Evolutionary conservation across 1,140 invertebrate species (phyloP), one percentile per base, ranked within the genome.

Genomic region (Geopemphigus sp.): DNA sequence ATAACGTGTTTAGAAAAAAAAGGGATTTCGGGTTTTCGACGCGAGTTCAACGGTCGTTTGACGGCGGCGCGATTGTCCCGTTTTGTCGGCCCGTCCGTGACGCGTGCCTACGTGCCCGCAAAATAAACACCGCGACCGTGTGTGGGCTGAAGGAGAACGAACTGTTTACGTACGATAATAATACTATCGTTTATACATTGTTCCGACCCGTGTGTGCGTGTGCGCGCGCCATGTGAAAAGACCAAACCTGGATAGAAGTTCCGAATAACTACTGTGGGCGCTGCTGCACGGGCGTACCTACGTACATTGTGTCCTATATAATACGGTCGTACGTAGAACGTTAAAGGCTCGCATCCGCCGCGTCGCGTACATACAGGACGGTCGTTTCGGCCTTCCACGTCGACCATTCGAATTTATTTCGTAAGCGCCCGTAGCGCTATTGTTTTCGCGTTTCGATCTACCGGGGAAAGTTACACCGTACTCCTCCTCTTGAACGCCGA

Each of bases 191-290:
- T 11, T 50, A 14, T 19, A 66, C 63, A 66, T 66, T 66, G 63
- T 66, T 66, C n/a, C 63, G n/a, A 63, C 61, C 26, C 12, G 26
- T 15, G 26, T 29, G 26, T 8, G 32, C 8, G 32, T 39, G 32
- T 39, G 32, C 8, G 32, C 8, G 8, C 14, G 12, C 14, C 5
- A 50, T 50, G 12, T 11, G 8, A 63, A 63, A 19, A 63, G 26
- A 63, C 61, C 61, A 17, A 63, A 63, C 8, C 61, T 26, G 61
- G 29, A 12, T 26, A 32, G 59, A 61, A 61, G 59, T 63, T 32
- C 61, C 61, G 29, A 63, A 63, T 32, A 32, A 63, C 61, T 63
- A 63, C 61, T 63, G 61, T 63, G 61, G 61, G 61, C 61, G 61
- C 61, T 50, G 47, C 47, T n/a, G 32, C 61, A 14, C 26, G 61